Conservation (phyloP, 2,113 vertebrate species). For the Ellobius talpinus region DNA sequence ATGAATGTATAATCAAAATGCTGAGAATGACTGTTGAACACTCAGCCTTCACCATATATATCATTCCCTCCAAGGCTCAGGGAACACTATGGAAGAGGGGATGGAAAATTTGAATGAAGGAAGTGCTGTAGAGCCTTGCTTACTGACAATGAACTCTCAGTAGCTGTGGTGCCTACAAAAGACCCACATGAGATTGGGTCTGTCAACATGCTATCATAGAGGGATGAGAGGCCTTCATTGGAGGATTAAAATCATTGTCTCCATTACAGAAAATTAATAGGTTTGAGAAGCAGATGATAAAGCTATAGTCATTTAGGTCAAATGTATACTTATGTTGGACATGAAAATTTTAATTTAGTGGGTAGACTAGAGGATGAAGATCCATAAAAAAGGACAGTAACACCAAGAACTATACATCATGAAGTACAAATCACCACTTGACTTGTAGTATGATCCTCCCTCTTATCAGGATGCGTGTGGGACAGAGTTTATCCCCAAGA, state of each 20-base stretch:
- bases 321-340: not conserved
- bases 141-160: not conserved
- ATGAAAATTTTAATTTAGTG: not conserved
- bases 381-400: not conserved
- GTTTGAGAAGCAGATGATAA: not conserved
- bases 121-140: not conserved
- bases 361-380: not conserved
- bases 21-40: not conserved
- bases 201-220: not conserved
- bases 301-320: not conserved
- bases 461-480: not conserved
- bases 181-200: not conserved
- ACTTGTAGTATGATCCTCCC: accelerated
- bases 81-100: not conserved
- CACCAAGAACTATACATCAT: not conserved
- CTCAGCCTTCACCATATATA: not conserved
- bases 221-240: not conserved
- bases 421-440: not conserved
- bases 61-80: not conserved
- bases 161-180: not conserved
- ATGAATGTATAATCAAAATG: not conserved
- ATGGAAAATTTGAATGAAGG: not conserved
- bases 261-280: not conserved
- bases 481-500: not conserved
- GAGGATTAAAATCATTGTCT: not conserved